phyloP scores from a whole-genome alignment of 35 echinoderm and acorn worm species.

The Apostichopus japonicus region DNA sequence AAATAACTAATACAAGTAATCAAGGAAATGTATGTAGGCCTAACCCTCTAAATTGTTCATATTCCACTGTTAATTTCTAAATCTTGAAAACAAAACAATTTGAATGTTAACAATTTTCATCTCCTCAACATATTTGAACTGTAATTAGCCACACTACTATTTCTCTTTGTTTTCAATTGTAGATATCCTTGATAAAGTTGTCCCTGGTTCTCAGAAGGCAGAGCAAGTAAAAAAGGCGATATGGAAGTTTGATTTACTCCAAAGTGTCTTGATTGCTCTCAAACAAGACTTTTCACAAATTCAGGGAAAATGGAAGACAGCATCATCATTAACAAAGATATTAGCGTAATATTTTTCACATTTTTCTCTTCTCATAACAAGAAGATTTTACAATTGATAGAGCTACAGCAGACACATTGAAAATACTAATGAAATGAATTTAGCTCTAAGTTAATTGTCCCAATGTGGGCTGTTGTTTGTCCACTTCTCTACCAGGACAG shows the following conservation, averaged over 20 bases:
- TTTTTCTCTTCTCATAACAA: too few relatives aligned
- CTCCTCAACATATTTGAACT: too few relatives aligned
- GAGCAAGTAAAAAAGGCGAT: slow-evolving; percentile 86
- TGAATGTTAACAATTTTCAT: too few relatives aligned
- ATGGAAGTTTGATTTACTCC: slow-evolving; percentile 94
- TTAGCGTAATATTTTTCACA: slow-evolving; percentile 69
- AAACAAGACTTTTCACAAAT: slow-evolving; percentile 98
- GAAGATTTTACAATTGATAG: too few relatives aligned
- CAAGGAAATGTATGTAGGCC: neutral
- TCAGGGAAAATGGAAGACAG: slow-evolving; percentile 97
- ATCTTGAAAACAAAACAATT: too few relatives aligned
- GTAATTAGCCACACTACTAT: neutral
- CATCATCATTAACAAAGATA: slow-evolving; percentile 85
- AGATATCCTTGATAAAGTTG: slow-evolving; percentile 95
- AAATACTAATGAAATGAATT: too few relatives aligned
- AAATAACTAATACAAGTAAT: neutral
- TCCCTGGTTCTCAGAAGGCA: slow-evolving; percentile 86
- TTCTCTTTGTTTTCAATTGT: neutral
- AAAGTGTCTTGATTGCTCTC: slow-evolving; percentile 90
- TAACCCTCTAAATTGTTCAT: too few relatives aligned
- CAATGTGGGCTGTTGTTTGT: too few relatives aligned
- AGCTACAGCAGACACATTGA: too few relatives aligned
- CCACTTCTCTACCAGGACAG: too few relatives aligned
- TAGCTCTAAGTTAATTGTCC: too few relatives aligned
- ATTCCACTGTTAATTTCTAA: too few relatives aligned